phyloP scores from a whole-genome alignment of 1,140 invertebrate species.

The Adelges cooleyi region DNA sequence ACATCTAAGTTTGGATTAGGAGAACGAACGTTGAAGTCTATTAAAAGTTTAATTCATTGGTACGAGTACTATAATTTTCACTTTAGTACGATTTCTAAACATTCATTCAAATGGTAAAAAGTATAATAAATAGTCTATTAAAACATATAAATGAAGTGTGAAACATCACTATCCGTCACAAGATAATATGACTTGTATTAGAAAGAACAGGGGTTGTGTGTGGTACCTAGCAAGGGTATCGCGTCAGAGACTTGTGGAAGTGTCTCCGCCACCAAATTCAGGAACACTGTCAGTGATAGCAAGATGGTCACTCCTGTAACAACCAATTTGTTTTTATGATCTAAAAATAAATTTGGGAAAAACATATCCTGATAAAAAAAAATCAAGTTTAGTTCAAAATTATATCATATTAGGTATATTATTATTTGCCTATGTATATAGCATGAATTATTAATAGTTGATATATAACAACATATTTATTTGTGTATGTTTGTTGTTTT shows the following conservation, averaged over 20 bases:
- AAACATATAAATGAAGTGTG: constrained; percentile 21
- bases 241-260: constrained; percentile 90
- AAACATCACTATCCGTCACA: constrained; percentile 17
- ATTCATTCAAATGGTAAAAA: constrained; percentile 27
- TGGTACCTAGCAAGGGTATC: constrained; percentile 82
- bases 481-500: too few species aligned
- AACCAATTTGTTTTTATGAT: constrained; percentile 25
- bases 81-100: constrained; percentile 26
- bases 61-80: too few species aligned
- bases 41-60: too few species aligned
- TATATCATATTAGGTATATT: too few species aligned
- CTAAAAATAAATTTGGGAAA: constrained; percentile 23
- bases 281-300: constrained; percentile 98
- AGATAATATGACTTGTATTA: constrained; percentile 1
- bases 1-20: too few species aligned
- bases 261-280: constrained; percentile 90
- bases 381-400: background rate
- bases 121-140: constrained; percentile 28
- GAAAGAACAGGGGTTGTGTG: constrained; percentile 14
- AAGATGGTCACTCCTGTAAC: constrained; percentile 98
- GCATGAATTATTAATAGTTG: too few species aligned
- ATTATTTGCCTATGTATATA: too few species aligned
- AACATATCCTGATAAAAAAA: constrained; percentile 4
- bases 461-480: too few species aligned
- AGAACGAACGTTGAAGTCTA: too few species aligned